phyloP scores from a whole-genome alignment of 2,888 invertebrate genomes.

The Metellina segmentata region DNA sequence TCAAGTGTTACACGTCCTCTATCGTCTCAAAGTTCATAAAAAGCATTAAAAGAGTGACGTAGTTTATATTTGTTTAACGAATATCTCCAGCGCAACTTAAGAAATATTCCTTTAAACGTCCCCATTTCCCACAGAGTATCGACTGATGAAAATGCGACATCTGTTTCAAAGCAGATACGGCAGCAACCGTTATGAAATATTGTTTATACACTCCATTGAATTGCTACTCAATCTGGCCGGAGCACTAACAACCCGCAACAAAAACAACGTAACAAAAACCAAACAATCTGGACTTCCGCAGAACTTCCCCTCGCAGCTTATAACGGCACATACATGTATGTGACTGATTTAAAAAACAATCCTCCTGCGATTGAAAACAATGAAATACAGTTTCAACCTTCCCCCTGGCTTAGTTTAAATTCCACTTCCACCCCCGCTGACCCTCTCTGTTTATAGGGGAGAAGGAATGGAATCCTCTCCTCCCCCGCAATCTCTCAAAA shows the following conservation, averaged over 20 bases:
- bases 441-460: background rate
- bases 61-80: too few species aligned
- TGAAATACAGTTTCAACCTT: conserved; percentile 57
- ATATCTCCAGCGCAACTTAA: too few species aligned
- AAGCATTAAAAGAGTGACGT: too few species aligned
- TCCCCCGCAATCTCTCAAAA: conserved; percentile 49
- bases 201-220: conserved; percentile 7
- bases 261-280: background rate
- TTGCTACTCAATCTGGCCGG: background rate
- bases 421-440: conserved; percentile 34
- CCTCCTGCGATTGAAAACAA: conserved; percentile 51
- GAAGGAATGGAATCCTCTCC: background rate
- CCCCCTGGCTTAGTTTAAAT: conserved; percentile 56
- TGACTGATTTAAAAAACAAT: conserved; percentile 60
- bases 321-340: conserved; percentile 29
- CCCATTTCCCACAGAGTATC: background rate
- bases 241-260: background rate
- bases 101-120: background rate
- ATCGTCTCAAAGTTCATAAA: too few species aligned
- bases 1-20: too few species aligned
- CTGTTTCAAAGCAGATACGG: background rate
- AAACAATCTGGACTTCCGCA: conserved; percentile 13
- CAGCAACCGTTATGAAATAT: background rate
- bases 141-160: background rate
- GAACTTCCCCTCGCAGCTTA: conserved; percentile 28